phyloP scores from a whole-genome alignment of 2,888 invertebrate genomes.

The Athetis lepigone region DNA sequence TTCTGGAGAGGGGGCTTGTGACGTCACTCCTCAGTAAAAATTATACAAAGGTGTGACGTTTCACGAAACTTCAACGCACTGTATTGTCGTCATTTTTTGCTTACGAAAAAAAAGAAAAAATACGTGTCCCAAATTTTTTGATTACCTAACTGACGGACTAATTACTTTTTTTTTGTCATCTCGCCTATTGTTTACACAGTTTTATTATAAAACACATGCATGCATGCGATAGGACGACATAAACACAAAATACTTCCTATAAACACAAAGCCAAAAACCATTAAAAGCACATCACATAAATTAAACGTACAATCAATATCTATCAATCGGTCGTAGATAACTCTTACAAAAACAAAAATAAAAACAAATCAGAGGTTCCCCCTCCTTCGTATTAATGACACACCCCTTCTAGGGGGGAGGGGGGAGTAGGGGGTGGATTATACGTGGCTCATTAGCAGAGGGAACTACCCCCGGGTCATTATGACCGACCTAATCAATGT shows the following conservation, averaged over 20 bases:
- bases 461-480: constrained; percentile 72
- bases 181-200: too few species aligned
- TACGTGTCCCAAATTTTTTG: too few species aligned
- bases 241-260: background rate
- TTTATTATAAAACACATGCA: too few species aligned
- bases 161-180: too few species aligned
- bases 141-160: too few species aligned
- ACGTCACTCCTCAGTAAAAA: too few species aligned
- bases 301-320: constrained; percentile 26
- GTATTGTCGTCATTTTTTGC: too few species aligned
- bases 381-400: constrained; percentile 69
- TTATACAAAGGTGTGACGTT: too few species aligned
- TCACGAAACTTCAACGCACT: too few species aligned
- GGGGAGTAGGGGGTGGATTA: constrained; percentile 57
- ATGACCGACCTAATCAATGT: constrained; percentile 79
- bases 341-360: constrained; percentile 56
- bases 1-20: too few species aligned
- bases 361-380: constrained; percentile 64
- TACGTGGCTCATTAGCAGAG: constrained; percentile 76
- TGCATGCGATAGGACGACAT: too few species aligned
- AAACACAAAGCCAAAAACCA: background rate
- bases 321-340: constrained; percentile 35
- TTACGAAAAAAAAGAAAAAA: too few species aligned
- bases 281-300: constrained; percentile 33
- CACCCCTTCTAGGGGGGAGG: constrained; percentile 46